These are phyloP conservation scores for Drosophila cyrtoloma DNA, from an alignment of 2,888 invertebrate species.

Conservation along the genomic window DNA sequence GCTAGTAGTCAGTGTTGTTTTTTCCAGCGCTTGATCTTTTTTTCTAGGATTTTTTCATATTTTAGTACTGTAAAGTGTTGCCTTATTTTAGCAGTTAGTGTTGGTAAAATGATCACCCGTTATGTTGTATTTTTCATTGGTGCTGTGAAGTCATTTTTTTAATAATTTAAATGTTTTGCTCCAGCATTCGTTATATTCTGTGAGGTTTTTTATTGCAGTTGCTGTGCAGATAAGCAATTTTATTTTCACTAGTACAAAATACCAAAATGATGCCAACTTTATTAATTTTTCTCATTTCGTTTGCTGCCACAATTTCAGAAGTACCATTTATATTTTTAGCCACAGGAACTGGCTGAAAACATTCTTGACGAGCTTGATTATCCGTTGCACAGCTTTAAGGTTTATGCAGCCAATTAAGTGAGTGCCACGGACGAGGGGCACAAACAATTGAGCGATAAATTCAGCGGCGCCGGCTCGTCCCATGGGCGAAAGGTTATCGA, in stretches of 20 bases:
- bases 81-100: background rate
- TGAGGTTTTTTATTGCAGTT: background rate
- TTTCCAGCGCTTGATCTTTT: background rate
- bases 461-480: slow-evolving; percentile 52
- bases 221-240: background rate
- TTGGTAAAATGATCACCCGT: background rate
- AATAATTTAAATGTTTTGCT: background rate
- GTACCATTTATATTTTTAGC: background rate
- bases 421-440: slow-evolving; percentile 6
- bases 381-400: slow-evolving; percentile 3
- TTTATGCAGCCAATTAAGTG: slow-evolving; percentile 53
- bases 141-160: background rate
- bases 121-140: background rate
- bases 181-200: background rate
- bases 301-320: background rate
- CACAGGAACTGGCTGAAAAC: background rate
- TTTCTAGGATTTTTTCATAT: background rate
- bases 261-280: background rate
- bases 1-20: background rate
- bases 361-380: background rate
- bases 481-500: slow-evolving; percentile 63
- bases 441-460: slow-evolving; percentile 66
- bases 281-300: background rate
- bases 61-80: background rate
- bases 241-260: background rate